Percentiles rank a stretch among this genome's conserved stretches.
phyloP scores from a whole-genome alignment of 1,140 invertebrate species.

The Episyrphus balteatus region DNA sequence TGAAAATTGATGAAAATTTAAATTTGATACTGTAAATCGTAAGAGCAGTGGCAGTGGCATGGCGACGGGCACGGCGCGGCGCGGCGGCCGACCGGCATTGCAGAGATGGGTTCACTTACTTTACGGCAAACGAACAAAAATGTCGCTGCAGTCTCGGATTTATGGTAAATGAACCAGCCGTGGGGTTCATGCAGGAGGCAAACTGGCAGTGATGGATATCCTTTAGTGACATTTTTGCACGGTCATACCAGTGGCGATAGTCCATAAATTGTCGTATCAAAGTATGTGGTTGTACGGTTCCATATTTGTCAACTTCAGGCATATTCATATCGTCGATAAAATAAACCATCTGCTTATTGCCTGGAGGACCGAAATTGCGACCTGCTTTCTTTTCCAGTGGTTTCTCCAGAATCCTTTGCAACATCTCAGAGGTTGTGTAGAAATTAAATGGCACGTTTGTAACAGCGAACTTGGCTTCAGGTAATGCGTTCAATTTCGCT shows the following conservation, averaged over 20 bases:
- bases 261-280: conserved; percentile 86
- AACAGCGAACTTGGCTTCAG: conserved; percentile 44
- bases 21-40: neutral
- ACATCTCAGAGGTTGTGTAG: conserved; percentile 85
- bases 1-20: conserved; percentile 7
- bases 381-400: conserved; percentile 92
- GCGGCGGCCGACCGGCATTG: neutral
- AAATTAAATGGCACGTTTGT: conserved; percentile 90
- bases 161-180: conserved; percentile 87
- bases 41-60: neutral
- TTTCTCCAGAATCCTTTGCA: conserved; percentile 83
- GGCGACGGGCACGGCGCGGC: no score
- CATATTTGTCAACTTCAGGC: conserved; percentile 90
- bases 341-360: conserved; percentile 81
- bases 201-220: conserved; percentile 91
- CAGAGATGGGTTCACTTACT: conserved; percentile 37
- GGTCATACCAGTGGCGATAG: conserved; percentile 83
- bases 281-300: conserved; percentile 89
- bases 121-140: conserved; percentile 84
- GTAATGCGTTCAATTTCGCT: conserved; percentile 62
- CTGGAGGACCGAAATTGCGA: conserved; percentile 82
- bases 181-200: conserved; percentile 91
- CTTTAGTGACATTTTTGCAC: conserved; percentile 72
- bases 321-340: conserved; percentile 96
- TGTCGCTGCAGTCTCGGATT: conserved; percentile 82